phyloP scores from a whole-genome alignment of 2,888 invertebrate genomes.

The Ectropis crepuscularia region DNA sequence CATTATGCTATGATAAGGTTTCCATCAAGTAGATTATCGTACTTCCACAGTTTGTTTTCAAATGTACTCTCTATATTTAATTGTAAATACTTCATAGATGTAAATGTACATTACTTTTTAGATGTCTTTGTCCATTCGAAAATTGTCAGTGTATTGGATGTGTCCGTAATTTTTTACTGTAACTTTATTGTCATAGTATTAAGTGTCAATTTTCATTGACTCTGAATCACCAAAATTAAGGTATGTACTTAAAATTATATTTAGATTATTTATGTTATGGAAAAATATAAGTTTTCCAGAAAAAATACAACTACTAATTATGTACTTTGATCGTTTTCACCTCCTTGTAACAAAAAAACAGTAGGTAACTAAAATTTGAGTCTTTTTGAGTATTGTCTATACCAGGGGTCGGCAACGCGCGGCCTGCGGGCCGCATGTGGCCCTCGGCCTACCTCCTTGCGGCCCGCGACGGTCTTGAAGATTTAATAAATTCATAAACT shows the following conservation, averaged over 20 bases:
- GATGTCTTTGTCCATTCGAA: slow-evolving; percentile 30
- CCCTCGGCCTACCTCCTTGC: too few relatives aligned
- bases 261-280: slow-evolving; percentile 16
- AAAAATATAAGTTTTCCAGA: slow-evolving; percentile 16
- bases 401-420: too few relatives aligned
- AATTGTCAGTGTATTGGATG: slow-evolving; percentile 17
- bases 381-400: too few relatives aligned
- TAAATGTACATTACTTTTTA: slow-evolving; percentile 25
- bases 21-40: slow-evolving; percentile 36
- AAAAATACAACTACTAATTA: too few relatives aligned
- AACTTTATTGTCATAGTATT: slow-evolving; percentile 17
- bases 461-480: too few relatives aligned
- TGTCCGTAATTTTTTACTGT: slow-evolving; percentile 22
- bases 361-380: too few relatives aligned
- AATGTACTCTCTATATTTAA: slow-evolving; percentile 28
- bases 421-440: too few relatives aligned
- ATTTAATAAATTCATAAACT: too few relatives aligned
- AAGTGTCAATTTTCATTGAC: slow-evolving; percentile 17
- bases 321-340: too few relatives aligned
- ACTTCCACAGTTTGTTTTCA: slow-evolving; percentile 26
- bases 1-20: slow-evolving; percentile 42
- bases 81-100: slow-evolving; percentile 34
- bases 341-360: too few relatives aligned
- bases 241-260: slow-evolving; percentile 15
- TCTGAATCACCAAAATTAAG: slow-evolving; percentile 23